Base-by-base conservation (phyloP, 2,888 invertebrate genomes). In the Disparrhopalites patrizii region DNA sequence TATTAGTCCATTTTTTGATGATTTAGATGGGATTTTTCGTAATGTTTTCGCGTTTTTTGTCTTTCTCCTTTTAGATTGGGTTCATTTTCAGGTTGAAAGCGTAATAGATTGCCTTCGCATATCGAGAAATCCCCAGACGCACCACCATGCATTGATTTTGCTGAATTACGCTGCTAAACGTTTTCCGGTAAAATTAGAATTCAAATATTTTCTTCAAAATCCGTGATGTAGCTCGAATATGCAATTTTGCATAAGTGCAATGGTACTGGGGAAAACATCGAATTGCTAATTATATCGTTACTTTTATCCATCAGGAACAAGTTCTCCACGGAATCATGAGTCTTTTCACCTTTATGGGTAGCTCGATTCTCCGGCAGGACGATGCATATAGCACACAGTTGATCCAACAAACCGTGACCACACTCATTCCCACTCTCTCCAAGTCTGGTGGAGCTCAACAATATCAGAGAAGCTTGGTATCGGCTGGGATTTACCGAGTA, bases 301-400 rank as follows among this genome's bases (percentile, higher is more conserved):
- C n/a, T 57, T 52, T 25, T 30, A 3, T 18, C 28, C 70, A 31
- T 75, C n/a, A 79, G 78, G 86, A 88, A 67, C 87, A 89, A 80
- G 92, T 98, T 0, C 81, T 97, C 18, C 90, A 93, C 77, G 93
- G 96, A 76, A 90, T 96, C 3, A 95, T 98, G 87, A 89, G 93
- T 25, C 91, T 99, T 75, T 99, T 99, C 78, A 96, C 97, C 0
- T 99, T 98, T 77, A 94, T 99, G 87, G 98, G 98, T 0, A 90
- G 90, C 0, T 92, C 92, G 0, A 87, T 98, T 10, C 82, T 97
- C 1, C 84, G 95, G 10, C 93, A 94, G 75, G 97, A 98, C 77
- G 95, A 97, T 77, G 88, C 90, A 0, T 96, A 96, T 79, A 95
- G 93, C 77, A 93, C 95, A 78, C 93, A 94, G 79, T 89, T 97